phyloP scores from a whole-genome alignment of 2,888 invertebrate species.

The Cheilosia variabilis region DNA sequence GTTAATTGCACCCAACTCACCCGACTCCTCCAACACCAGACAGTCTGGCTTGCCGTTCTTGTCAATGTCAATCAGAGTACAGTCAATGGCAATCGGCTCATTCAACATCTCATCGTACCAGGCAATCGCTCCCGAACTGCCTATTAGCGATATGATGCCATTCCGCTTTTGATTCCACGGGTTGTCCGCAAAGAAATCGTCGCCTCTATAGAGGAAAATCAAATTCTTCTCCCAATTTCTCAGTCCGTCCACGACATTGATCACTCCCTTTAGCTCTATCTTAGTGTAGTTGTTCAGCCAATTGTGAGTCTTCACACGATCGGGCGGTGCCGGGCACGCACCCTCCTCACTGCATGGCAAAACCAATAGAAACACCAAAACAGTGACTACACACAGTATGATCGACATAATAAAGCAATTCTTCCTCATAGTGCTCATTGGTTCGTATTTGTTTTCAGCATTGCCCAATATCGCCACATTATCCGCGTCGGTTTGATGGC shows the following conservation, averaged over 20 bases:
- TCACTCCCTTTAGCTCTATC: constrained; percentile 88
- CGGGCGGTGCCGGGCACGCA: constrained; percentile 86
- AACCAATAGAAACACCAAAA: constrained; percentile 90
- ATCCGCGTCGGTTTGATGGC: constrained; percentile 81
- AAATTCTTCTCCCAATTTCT: constrained; percentile 88
- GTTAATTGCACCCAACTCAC: constrained; percentile 86
- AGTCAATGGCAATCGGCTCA: constrained; percentile 89
- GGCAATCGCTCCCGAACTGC: constrained; percentile 88
- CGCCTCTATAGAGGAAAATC: constrained; percentile 89
- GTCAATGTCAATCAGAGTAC: constrained; percentile 89
- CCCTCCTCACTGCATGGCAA: constrained; percentile 89
- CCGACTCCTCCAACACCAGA: constrained; percentile 89
- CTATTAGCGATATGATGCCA: constrained; percentile 89
- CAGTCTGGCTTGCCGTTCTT: constrained; percentile 90
- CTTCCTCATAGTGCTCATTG: constrained; percentile 88
- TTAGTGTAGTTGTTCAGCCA: constrained; percentile 89
- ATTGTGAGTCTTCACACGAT: constrained; percentile 86
- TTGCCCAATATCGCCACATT: constrained; percentile 82
- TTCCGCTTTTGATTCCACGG: constrained; percentile 83
- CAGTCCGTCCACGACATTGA: constrained; percentile 88
- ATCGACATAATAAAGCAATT: constrained; percentile 89
- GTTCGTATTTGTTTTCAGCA: constrained; percentile 84
- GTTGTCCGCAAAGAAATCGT: constrained; percentile 86
- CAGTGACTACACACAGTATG: constrained; percentile 88
- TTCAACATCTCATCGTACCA: constrained; percentile 90